Base-by-base conservation (phyloP, 23 tunicate genomes). In the Ciona savignyi region DNA sequence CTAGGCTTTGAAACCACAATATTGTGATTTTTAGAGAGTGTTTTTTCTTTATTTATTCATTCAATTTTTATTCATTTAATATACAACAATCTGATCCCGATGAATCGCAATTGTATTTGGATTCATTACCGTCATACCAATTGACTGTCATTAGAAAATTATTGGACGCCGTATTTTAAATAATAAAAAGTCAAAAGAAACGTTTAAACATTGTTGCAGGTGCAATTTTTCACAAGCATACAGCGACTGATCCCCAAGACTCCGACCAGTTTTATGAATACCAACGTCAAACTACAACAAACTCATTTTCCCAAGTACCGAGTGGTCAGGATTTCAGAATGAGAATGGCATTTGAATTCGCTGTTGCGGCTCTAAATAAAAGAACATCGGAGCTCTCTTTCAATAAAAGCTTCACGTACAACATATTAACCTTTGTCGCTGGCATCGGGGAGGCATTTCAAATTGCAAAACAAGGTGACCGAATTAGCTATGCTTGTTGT, bases 311-410 rank as follows among this genome's bases (percentile, higher is more conserved):
- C n/a, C 11, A 42, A 6, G 15, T 15, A 6, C 15, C 56, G 11
- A 42, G 15, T 42, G 56, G 9, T 42, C 56, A 42, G 11, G 56
- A 42, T 4, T 25, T 9, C 34, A 6, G 26, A 9, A 4, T 11
- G 4, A 19, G 63, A 9, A 56, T 73, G 68, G 85, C 85, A n/a
- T 73, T 81, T 34, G 73, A 73, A 20, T 73, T 72, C 66, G 60
- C 73, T 27, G 22, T 81, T 23, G 11, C 24, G 0, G 21, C 64
- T 26, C 48, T 73, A 29, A 81, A 81, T 60, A 35, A 81, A 66
- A 30, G 23, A 2, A 60, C 27, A 25, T 20, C 27, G 51, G 29
- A 2, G 4, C 6, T 62, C 23, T n/a, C 24, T 2, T 3, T 27
- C 15, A 74, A 74, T 30, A 62, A 74, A 62, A 62, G 32, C 28